Base-by-base conservation (phyloP, 2,113 vertebrate genomes). In the Chunga burmeisteri region DNA sequence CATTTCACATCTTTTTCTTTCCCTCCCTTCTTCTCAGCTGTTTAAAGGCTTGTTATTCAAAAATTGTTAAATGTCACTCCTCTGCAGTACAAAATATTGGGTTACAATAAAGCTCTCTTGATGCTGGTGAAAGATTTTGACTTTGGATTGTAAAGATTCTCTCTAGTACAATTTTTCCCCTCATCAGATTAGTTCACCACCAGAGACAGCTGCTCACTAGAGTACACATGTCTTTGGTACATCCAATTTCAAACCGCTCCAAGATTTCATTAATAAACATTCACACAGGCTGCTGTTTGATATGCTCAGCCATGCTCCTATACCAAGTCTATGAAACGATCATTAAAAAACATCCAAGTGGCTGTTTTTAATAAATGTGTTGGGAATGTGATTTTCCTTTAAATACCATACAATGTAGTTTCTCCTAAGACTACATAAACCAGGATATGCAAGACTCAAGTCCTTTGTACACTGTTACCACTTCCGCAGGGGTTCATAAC, bases 91-190 rank as follows among this genome's bases (percentile, higher is more conserved):
- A 63, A 92, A 91, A 96, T 92, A 94, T 5, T 71, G 77, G 49
- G 95, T 73, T 95, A 78, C 68, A 77, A 80, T 80, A 91, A 92
- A 96, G 82, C 68, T 92, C 90, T 96, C 95, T 95, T 66, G 63
- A 92, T 67, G 71, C 77, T 93, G 91, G 96, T 89, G 36, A 86
- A 95, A 95, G 86, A 95, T 95, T 96, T 95, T 66, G 68, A 84
- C 94, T 91, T 94, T 87, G 86, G 71, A 93, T 93, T 88, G 75
- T 90, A 95, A 97, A 97, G 96, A 88, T 82, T 94, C 93, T 93
- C n/a, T 66, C 84, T 86, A 94, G 81, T 78, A 81, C 72, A 55
- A 56, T 84, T 94, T 97, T 95, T 55, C 17, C 50, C 32, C 61
- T 81, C 84, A 55, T 55, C 87, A 79, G 80, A 74, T 81, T 68